phyloP scores from a whole-genome alignment of 2,797 vertebrate genomes.

The Syngnathus rostellatus region DNA sequence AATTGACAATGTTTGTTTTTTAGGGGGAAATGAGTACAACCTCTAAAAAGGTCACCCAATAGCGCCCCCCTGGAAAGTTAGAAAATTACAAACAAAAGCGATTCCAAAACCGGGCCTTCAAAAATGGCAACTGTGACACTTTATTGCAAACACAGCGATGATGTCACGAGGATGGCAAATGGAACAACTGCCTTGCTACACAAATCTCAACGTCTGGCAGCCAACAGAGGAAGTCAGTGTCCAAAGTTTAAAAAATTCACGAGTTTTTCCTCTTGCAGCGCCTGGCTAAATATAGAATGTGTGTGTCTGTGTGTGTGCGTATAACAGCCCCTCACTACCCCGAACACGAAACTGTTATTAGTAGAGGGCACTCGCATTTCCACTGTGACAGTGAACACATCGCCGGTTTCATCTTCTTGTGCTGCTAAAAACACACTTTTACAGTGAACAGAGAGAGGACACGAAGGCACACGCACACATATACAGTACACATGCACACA shows the following conservation, averaged over 20 bases:
- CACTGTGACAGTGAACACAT: conserved; percentile 4
- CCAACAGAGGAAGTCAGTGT: conserved; percentile 15
- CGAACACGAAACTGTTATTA: not conserved
- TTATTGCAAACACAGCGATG: conserved; percentile 8
- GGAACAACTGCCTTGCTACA: conserved; percentile 23
- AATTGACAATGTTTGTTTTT: no score
- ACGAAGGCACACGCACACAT: conserved; percentile 2
- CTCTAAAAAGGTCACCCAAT: no score
- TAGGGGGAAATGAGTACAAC: no score
- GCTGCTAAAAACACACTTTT: conserved; percentile 1
- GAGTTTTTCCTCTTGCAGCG: conserved; percentile 40
- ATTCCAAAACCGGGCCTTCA: not conserved
- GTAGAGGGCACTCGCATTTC: not conserved
- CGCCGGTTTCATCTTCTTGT: not conserved
- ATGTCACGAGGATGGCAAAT: conserved; percentile 25
- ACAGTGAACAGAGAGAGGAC: not conserved
- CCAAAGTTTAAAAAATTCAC: conserved; percentile 48
- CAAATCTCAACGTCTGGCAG: conserved; percentile 25
- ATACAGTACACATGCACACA: conserved; percentile 8
- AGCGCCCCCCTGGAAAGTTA: not conserved
- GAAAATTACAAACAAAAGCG: not conserved
- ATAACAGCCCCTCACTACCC: not conserved
- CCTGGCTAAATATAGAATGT: conserved; percentile 37
- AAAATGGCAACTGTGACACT: not conserved
- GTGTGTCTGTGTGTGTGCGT: conserved; percentile 9